A percentile compares a stretch with the other conserved stretches of the same genome.
phyloP scores from a whole-genome alignment of 2,797 vertebrate genomes.

The Morelia viridis region DNA sequence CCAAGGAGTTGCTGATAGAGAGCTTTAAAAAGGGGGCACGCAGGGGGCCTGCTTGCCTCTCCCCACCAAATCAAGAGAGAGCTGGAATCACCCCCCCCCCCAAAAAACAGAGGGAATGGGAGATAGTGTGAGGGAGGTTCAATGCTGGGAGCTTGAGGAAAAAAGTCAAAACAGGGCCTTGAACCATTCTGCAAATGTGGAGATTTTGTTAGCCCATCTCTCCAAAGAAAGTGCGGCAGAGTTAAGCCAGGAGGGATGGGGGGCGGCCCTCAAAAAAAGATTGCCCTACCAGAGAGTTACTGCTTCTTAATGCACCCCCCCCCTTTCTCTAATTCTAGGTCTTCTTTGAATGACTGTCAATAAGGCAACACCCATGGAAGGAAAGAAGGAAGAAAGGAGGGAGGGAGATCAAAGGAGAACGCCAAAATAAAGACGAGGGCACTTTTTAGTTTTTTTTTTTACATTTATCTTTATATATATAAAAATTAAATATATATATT shows the following conservation, averaged over 20 bases:
- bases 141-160: too few species aligned
- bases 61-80: not conserved
- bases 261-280: too few species aligned
- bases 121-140: not conserved
- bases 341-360: too few species aligned
- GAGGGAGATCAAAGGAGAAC: not conserved
- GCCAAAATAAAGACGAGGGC: not conserved
- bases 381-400: not conserved
- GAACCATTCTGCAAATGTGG: not conserved
- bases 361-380: not conserved
- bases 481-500: conserved; percentile 76
- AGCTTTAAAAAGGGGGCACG: not conserved
- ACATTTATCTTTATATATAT: conserved; percentile 79
- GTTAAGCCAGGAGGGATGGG: too few species aligned
- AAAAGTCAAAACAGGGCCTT: not conserved
- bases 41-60: not conserved
- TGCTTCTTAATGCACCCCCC: too few species aligned
- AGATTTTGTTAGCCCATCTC: not conserved
- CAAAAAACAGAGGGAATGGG: not conserved
- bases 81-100: not conserved
- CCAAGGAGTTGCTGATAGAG: not conserved
- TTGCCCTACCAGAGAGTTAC: too few species aligned
- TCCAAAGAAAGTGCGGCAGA: too few species aligned
- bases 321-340: too few species aligned
- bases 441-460: conserved; percentile 54